A percentile compares a stretch with the other conserved stretches of the same genome.
Evolutionary conservation across 2,797 vertebrate species (phyloP).

Genomic region (Clarias pachynema): DNA sequence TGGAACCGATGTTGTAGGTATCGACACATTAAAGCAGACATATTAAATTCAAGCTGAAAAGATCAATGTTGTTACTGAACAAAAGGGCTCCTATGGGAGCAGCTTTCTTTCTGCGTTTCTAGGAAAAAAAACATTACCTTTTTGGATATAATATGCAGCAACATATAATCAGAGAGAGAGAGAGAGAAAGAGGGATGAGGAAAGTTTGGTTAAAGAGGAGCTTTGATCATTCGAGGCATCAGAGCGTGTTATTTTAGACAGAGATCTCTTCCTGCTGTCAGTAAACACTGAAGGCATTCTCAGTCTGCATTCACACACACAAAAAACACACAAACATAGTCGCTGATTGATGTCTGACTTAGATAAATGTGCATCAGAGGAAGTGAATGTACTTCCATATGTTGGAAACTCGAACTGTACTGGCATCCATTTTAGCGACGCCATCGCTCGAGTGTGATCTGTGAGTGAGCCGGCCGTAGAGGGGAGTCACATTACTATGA

Average conservation of each 20-base stretch:
- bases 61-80: slow-evolving; percentile 41
- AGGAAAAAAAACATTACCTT: slow-evolving; percentile 43
- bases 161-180: slow-evolving; percentile 39
- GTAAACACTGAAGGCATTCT: slow-evolving; percentile 49
- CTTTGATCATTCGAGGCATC: slow-evolving; percentile 60
- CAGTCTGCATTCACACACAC: slow-evolving; percentile 36
- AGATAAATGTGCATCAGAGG: slow-evolving; percentile 19
- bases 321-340: slow-evolving; percentile 8
- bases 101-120: slow-evolving; percentile 25
- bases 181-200: slow-evolving; percentile 22
- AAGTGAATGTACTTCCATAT: slow-evolving; percentile 4
- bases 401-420: background rate
- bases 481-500: slow-evolving; percentile 5
- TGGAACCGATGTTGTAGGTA: background rate
- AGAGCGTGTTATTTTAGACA: slow-evolving; percentile 57
- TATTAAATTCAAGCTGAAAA: slow-evolving; percentile 29
- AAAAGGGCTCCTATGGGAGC: slow-evolving; percentile 35
- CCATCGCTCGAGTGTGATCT: slow-evolving; percentile 10
- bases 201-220: slow-evolving; percentile 48
- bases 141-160: slow-evolving; percentile 57
- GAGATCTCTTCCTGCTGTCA: slow-evolving; percentile 58
- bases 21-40: background rate
- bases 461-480: slow-evolving; percentile 21
- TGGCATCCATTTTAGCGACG: slow-evolving; percentile 25
- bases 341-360: slow-evolving; percentile 41